These are phyloP conservation scores for Onthophagus taurus DNA, from an alignment of 1,140 invertebrate species.

Conservation along the genomic window DNA sequence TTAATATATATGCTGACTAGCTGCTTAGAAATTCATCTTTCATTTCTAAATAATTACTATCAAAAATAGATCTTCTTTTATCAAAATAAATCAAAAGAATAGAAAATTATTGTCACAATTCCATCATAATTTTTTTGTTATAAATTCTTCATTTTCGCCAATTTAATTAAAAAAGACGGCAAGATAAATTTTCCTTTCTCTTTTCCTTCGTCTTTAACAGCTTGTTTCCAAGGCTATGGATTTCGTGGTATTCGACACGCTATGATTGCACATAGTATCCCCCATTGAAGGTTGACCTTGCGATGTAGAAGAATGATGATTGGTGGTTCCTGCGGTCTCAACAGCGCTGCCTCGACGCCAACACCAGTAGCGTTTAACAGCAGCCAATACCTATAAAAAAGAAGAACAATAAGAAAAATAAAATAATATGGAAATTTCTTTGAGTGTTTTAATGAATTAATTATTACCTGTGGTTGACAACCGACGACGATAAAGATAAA, in stretches of 20 bases:
- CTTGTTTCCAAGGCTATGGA: slow-evolving; percentile 46
- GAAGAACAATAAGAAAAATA: too few relatives aligned
- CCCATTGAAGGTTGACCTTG: slow-evolving; percentile 69
- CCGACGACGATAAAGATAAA: slow-evolving; percentile 82
- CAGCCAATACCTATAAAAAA: slow-evolving; percentile 47
- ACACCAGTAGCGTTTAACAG: slow-evolving; percentile 55
- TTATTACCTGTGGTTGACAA: slow-evolving; percentile 67
- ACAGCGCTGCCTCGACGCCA: slow-evolving; percentile 45
- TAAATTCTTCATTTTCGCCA: too few relatives aligned
- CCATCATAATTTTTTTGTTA: background rate
- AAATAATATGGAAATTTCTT: too few relatives aligned
- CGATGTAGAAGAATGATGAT: slow-evolving; percentile 53
- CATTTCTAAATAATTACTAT: background rate
- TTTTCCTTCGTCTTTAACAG: slow-evolving; percentile 36
- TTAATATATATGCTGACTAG: background rate
- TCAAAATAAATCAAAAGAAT: background rate
- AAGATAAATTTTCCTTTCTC: background rate
- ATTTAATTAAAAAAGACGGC: too few relatives aligned
- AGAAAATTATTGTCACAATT: background rate
- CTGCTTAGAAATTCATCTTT: too few relatives aligned
- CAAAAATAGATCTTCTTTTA: background rate
- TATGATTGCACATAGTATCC: slow-evolving; percentile 62
- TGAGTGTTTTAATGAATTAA: too few relatives aligned
- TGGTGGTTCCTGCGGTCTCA: slow-evolving; percentile 42
- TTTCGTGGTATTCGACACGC: slow-evolving; percentile 47